Evolutionary conservation across 2,113 vertebrate species (phyloP).

Genomic region (Lamprologus ornatipinnis): DNA sequence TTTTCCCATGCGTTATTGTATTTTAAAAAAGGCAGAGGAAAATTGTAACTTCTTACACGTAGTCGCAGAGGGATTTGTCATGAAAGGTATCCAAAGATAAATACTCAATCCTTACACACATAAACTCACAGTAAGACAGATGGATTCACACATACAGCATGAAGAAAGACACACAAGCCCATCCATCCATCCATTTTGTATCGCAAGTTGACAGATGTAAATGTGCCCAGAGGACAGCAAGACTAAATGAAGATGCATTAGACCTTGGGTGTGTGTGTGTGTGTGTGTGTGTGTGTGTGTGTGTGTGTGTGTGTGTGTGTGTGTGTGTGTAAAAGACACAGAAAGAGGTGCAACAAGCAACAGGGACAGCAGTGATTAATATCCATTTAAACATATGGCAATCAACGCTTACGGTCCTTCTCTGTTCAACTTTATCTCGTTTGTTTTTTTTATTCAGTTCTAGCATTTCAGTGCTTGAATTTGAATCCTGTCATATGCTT

Average conservation of each 20-base stretch:
- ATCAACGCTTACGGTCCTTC: background rate
- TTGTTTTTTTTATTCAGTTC: background rate
- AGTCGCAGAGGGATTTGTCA: background rate
- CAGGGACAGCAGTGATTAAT: constrained; percentile 39
- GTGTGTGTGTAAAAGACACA: background rate
- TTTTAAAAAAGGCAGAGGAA: background rate
- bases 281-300: background rate
- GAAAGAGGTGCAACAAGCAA: background rate
- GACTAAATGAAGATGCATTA: constrained; percentile 70
- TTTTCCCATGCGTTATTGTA: background rate
- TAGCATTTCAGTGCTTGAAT: background rate
- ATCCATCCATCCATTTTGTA: constrained; percentile 64
- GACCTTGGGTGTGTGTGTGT: background rate
- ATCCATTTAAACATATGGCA: constrained; percentile 20
- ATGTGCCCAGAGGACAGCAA: constrained; percentile 64
- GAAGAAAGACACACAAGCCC: constrained; percentile 9
- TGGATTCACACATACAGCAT: constrained; percentile 5
- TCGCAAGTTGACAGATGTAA: constrained; percentile 66
- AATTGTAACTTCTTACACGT: background rate
- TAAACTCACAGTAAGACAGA: background rate
- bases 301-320: background rate
- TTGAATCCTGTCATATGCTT: background rate
- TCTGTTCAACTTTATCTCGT: background rate
- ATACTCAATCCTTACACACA: background rate
- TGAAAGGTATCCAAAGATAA: constrained; percentile 17